Percentiles rank a stretch among this genome's conserved stretches.
Conservation (phyloP, 2,797 vertebrate genomes). For the Brachyalestes nurse region DNA sequence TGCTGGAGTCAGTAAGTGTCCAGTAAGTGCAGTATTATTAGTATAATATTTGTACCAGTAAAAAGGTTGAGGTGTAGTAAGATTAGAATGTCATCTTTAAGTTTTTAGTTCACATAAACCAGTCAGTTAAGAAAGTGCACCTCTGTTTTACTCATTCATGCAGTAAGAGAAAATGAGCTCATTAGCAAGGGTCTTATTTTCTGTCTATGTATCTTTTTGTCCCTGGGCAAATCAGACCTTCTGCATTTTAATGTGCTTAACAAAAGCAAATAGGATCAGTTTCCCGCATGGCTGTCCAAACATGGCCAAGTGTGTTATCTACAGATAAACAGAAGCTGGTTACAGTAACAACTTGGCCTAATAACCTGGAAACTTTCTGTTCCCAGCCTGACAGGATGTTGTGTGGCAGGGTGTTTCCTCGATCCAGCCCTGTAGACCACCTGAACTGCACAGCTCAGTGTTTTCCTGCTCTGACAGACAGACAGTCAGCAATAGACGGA, state of each 20-base stretch:
- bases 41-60: not conserved
- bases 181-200: too few species aligned
- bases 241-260: not conserved
- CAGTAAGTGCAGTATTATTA: not conserved
- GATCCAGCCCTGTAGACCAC: not conserved
- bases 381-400: not conserved
- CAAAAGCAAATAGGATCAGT: conserved; percentile 3
- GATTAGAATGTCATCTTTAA: too few species aligned
- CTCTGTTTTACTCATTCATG: too few species aligned
- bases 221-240: not conserved
- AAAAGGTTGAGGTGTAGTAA: too few species aligned
- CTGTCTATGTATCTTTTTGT: not conserved
- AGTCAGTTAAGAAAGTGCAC: too few species aligned
- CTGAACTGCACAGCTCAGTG: not conserved
- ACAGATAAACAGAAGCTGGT: conserved; percentile 10
- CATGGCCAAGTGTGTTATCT: not conserved
- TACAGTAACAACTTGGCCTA: not conserved
- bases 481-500: not conserved
- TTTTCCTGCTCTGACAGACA: not conserved
- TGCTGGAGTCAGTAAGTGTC: not conserved
- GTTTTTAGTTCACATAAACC: too few species aligned
- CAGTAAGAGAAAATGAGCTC: too few species aligned
- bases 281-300: not conserved
- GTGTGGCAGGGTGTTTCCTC: not conserved
- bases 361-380: not conserved